Percentiles rank a stretch among this genome's conserved stretches.
Evolutionary conservation across 2,113 vertebrate genomes (phyloP).

Genomic region (Rhizomys pruinosus): DNA sequence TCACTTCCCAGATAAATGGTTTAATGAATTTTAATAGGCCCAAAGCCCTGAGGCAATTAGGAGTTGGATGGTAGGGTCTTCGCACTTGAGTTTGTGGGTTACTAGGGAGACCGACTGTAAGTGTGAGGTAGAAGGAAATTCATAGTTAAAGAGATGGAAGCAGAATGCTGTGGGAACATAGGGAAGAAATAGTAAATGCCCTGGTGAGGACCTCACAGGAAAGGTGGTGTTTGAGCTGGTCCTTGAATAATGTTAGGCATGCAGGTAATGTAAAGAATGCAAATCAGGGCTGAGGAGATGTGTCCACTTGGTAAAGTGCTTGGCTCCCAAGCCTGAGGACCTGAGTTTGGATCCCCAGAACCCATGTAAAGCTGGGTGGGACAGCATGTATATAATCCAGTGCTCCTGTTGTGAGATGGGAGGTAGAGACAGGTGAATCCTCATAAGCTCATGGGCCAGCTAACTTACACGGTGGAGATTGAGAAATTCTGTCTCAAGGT

Average conservation of each 20-base stretch:
- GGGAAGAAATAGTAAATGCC: background rate
- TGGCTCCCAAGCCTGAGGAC: background rate
- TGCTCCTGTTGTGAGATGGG: background rate
- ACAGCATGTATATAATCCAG: background rate
- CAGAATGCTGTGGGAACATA: background rate
- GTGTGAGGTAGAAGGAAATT: constrained; percentile 26
- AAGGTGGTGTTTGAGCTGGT: constrained; percentile 9
- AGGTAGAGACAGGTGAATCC: background rate
- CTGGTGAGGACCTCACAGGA: background rate
- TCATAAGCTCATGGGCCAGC: background rate
- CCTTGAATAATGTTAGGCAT: background rate
- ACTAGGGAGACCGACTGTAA: constrained; percentile 43
- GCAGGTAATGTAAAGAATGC: background rate
- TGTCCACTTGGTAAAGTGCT: background rate
- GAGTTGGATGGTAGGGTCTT: constrained; percentile 43
- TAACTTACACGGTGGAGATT: background rate
- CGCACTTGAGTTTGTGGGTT: constrained; percentile 53
- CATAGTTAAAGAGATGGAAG: background rate
- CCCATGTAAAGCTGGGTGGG: background rate
- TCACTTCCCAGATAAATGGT: constrained; percentile 23
- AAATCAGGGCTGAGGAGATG: background rate
- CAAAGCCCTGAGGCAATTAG: constrained; percentile 49
- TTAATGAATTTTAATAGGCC: constrained; percentile 66
- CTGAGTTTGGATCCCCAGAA: background rate
- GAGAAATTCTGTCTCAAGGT: background rate